phyloP scores from a whole-genome alignment of 2,888 invertebrate genomes.

The Stenodera caucasica region DNA sequence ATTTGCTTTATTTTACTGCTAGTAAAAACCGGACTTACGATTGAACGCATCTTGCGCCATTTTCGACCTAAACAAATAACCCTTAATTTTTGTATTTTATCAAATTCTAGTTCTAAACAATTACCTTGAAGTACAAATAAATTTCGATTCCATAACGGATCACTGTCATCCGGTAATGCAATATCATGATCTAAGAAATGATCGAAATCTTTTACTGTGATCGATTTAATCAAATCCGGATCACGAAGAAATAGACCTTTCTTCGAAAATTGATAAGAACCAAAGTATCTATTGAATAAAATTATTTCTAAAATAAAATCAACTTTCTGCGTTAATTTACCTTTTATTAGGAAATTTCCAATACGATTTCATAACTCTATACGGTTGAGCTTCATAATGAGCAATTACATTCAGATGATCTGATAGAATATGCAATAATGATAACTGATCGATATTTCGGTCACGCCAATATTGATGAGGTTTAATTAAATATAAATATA shows the following conservation, averaged over 20 bases:
- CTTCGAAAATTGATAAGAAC: slow-evolving; percentile 28
- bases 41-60: slow-evolving; percentile 51
- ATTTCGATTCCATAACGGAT: slow-evolving; percentile 57
- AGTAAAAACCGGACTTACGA: slow-evolving; percentile 50
- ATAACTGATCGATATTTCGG: neutral
- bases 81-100: no score
- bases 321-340: neutral
- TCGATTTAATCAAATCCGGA: slow-evolving; percentile 60
- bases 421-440: neutral
- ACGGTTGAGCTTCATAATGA: neutral
- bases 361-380: neutral
- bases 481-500: neutral
- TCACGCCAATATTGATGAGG: neutral
- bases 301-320: no score
- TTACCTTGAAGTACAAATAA: slow-evolving; percentile 35
- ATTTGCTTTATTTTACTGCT: slow-evolving; percentile 45
- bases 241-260: slow-evolving; percentile 59
- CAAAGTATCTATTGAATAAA: slow-evolving; percentile 30
- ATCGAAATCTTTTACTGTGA: slow-evolving; percentile 63
- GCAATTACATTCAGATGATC: neutral
- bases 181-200: slow-evolving; percentile 57
- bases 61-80: slow-evolving; percentile 34
- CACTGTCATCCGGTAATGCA: slow-evolving; percentile 43
- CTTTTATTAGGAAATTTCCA: neutral
- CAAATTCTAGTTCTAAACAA: neutral